phyloP scores from a whole-genome alignment of 2,888 invertebrate species.

The Orthosia gothica region DNA sequence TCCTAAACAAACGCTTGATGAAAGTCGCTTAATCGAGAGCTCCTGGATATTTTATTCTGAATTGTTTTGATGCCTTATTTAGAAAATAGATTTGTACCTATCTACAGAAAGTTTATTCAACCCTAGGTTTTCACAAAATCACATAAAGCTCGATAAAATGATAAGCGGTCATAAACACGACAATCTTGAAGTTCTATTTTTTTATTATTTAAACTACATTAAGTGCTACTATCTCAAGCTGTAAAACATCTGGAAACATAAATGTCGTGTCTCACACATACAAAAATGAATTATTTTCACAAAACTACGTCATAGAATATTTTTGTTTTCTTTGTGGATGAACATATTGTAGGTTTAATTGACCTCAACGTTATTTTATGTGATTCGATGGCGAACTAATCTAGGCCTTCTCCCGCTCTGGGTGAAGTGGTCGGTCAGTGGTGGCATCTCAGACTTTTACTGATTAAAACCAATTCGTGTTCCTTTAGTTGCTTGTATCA shows the following conservation, averaged over 20 bases:
- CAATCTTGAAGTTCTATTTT: slow-evolving; percentile 28
- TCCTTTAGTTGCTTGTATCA: too few species aligned
- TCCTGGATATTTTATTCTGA: not conserved
- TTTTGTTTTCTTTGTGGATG: not conserved
- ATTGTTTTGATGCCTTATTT: not conserved
- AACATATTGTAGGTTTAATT: not conserved
- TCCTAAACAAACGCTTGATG: not conserved
- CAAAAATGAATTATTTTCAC: not conserved
- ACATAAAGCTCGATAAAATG: slow-evolving; percentile 1
- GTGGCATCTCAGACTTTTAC: too few species aligned
- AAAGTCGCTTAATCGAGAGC: not conserved
- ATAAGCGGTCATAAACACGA: slow-evolving; percentile 33
- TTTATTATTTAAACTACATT: slow-evolving; percentile 42
- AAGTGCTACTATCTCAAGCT: slow-evolving; percentile 44
- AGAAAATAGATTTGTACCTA: not conserved
- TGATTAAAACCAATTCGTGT: too few species aligned
- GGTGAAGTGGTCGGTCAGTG: too few species aligned
- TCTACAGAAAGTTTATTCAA: not conserved
- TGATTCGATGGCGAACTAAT: too few species aligned
- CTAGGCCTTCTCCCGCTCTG: too few species aligned
- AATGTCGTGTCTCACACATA: slow-evolving; percentile 23
- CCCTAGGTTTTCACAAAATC: not conserved
- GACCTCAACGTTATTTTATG: not conserved
- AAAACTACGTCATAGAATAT: not conserved
- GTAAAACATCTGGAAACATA: slow-evolving; percentile 39